Evolutionary conservation across 2,113 vertebrate genomes (phyloP), one percentile per base, ranked within the genome.

Genomic region (Osmerus eperlanus): DNA sequence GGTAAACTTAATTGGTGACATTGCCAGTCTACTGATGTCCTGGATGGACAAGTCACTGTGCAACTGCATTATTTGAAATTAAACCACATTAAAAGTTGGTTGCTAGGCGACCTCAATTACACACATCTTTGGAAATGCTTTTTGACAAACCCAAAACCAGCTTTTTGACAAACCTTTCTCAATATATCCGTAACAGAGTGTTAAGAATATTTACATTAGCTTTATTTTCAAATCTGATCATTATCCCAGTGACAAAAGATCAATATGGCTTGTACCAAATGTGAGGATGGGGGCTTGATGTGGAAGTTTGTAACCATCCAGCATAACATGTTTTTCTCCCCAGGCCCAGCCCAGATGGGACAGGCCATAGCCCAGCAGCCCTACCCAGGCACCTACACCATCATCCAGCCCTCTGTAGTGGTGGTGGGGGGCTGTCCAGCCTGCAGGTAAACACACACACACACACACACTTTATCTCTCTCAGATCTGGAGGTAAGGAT

Each of bases 381-480:
- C 76, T 95, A 90, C n/a, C 54, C 91, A 0, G 92, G 82, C 79
- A 93, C 91, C 0, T 96, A 95, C 82, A 92, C 95, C 76, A 95
- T 97, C 81, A 92, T 96, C 66, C 95, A 96, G 2, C 95, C 95
- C 47, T 97, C 96, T 23, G 97, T 98, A n/a, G 96, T 99, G 51
- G 97, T 99, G 60, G 97, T 99, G 23, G 97, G 97, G 70, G 97
- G 97, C 84, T 99, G 97, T 73, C 97, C 97, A 0, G 95, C 97
- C 65, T 99, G 97, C 95, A 96, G 97, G 97, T 99, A 90, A 47
- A 23, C 61, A 67, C 68, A 23, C 25, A 12, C 55, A 56, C 1
- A n/a, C n/a, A n/a, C 21, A 56, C 67, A 68, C 53, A 28, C 23
- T 6, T 29, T 36, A 4, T 56, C 16, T 18, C 54, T n/a, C 55